These are phyloP conservation scores for Chrysogorgia sp. DNA, from an alignment of 92 coral and sea anemone genomes.

Conservation along the genomic window DNA sequence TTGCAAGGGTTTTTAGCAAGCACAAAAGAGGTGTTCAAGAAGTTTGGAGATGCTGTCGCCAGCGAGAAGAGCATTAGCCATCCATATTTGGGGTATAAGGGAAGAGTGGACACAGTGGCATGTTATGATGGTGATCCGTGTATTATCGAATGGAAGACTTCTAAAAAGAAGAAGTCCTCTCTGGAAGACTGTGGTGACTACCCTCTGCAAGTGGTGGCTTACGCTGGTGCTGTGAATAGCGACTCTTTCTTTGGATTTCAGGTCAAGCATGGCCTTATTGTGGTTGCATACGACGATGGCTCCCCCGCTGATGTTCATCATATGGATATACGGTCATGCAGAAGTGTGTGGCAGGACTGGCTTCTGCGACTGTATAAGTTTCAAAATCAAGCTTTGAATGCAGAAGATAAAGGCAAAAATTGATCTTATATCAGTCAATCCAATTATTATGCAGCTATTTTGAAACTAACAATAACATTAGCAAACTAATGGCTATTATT, in stretches of 20 bases:
- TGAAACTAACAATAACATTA: too few species aligned
- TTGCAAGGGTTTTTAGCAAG: conserved; percentile 26
- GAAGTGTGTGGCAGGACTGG: conserved; percentile 85
- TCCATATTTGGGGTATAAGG: conserved; percentile 75
- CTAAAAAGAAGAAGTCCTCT: conserved; percentile 66
- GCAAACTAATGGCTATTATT: too few species aligned
- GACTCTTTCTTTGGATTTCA: conserved; percentile 46
- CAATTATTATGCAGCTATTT: too few species aligned
- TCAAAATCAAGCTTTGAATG: background rate
- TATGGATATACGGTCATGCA: conserved; percentile 78
- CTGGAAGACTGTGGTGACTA: conserved; percentile 79
- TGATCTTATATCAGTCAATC: too few species aligned
- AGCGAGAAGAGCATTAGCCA: conserved; percentile 78
- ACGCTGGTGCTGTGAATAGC: conserved; percentile 94
- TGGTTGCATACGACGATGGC: conserved; percentile 87
- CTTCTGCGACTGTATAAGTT: conserved; percentile 67
- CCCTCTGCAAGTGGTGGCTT: conserved; percentile 91
- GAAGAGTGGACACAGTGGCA: conserved; percentile 79
- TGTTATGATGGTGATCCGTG: conserved; percentile 81
- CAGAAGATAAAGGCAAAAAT: too few species aligned
- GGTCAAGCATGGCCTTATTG: conserved; percentile 62
- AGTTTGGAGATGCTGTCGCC: conserved; percentile 61
- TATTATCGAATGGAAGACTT: conserved; percentile 97
- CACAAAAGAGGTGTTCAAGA: conserved; percentile 38
- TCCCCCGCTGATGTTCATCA: conserved; percentile 86